Evolutionary conservation across 2,113 vertebrate species (phyloP).

Genomic region (Sclerurus mexicanus): DNA sequence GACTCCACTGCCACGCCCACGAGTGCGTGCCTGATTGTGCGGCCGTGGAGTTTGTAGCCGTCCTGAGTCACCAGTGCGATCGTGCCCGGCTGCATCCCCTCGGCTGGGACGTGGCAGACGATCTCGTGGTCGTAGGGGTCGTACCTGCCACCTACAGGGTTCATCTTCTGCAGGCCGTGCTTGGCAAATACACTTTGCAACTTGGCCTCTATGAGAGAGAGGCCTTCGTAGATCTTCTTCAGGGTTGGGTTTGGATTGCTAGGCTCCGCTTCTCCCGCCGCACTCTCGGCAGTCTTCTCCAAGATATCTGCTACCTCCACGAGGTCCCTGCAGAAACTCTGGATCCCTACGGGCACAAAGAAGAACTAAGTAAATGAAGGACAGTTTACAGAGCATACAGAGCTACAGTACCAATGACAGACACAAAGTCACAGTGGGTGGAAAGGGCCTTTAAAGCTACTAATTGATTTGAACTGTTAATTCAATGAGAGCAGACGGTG

Average conservation of each 20-base stretch:
- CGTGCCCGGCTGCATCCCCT: constrained; percentile 78
- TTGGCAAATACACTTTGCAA: constrained; percentile 84
- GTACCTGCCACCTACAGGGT: constrained; percentile 79
- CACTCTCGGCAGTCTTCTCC: constrained; percentile 71
- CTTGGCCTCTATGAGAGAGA: constrained; percentile 77
- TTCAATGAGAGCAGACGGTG: not conserved
- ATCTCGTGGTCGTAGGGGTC: constrained; percentile 87
- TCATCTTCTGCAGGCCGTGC: constrained; percentile 87
- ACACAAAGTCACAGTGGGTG: not conserved
- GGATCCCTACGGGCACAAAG: constrained; percentile 75
- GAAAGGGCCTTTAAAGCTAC: not conserved
- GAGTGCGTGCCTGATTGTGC: constrained; percentile 83
- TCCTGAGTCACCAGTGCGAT: constrained; percentile 81
- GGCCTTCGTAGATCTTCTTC: constrained; percentile 73
- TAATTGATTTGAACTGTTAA: not conserved
- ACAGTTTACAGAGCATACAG: not conserved
- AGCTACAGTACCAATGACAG: not conserved
- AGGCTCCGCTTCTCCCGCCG: constrained; percentile 47
- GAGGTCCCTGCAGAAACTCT: constrained; percentile 87
- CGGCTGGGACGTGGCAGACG: constrained; percentile 81
- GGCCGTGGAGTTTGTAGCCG: constrained; percentile 87
- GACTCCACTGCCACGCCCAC: constrained; percentile 85
- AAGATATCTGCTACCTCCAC: constrained; percentile 87
- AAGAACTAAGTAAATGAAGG: not conserved
- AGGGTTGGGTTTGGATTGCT: constrained; percentile 68